Evolutionary conservation across 2,797 vertebrate genomes (phyloP), one percentile per base, ranked within the genome.

Genomic region (Acomys russatus): DNA sequence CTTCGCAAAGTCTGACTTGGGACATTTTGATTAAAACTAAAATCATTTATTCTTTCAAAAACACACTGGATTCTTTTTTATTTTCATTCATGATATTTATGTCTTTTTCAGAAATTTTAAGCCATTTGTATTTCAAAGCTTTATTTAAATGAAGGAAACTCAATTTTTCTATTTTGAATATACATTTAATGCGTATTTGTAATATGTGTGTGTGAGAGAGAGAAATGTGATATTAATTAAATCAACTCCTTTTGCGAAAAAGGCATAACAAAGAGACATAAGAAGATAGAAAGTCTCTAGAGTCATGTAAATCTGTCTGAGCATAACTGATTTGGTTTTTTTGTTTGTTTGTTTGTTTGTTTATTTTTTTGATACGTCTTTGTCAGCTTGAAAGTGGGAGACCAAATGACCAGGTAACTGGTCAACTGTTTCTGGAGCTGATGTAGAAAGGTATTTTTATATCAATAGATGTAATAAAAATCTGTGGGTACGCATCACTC

Each of bases 1-100:
- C 77, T 95, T 94, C 73, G 87, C 56, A 94, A 95, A 93, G 71
- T 90, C 77, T 90, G 70, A 93, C 93, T 92, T 94, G 88, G 70
- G 12, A 59, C 5, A 11, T 92, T 97, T 85, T 71, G 38, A 63
- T 83, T 87, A n/a, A 88, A 59, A 84, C 82, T 18, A 76, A 56
- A 90, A 18, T 56, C 3, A 49, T 51, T 68, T 94, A 38, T 30
- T 59, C 11, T 94, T 96, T 88, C 9, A 76, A 44, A 44, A 44
- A 44, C 44, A 49, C 28, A 28, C 33, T 83, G 2, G n/a, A 1
- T 77, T 73, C 35, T 4, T 94, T 85, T 92, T 28, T 79, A 66
- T 2, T 64, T 92, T 56, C 90, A 25, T 84, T 38, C 3, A 73
- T 85, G 66, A 1, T 82, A n/a, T 9, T 66, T 6, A 9, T 87